Percentiles rank a stretch among this genome's conserved stretches.
Evolutionary conservation across 2,113 vertebrate species (phyloP).

Genomic region (Melanerpes aurifrons): DNA sequence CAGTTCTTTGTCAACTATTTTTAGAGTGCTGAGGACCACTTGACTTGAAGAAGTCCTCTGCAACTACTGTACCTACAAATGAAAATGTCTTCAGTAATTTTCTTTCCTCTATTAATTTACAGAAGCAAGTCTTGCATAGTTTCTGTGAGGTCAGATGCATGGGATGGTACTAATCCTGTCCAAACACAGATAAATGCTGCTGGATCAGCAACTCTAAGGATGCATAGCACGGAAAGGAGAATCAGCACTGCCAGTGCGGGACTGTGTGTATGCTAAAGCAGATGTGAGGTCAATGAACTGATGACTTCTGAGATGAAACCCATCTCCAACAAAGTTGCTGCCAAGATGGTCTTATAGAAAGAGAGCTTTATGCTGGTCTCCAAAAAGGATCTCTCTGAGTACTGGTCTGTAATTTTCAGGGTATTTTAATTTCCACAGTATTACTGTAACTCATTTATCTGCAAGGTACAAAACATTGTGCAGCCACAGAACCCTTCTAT

Average conservation of each 20-base stretch:
- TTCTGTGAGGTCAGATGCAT: not conserved
- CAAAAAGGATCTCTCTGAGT: not conserved
- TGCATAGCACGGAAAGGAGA: not conserved
- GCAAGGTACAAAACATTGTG: not conserved
- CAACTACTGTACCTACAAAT: not conserved
- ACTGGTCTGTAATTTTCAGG: not conserved
- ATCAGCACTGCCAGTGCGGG: not conserved
- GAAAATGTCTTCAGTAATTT: not conserved
- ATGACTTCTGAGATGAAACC: not conserved
- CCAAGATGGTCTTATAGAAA: not conserved
- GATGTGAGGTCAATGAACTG: not conserved
- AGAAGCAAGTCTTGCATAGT: not conserved
- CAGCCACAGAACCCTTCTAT: not conserved
- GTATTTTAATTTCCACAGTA: not conserved
- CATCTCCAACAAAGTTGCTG: not conserved
- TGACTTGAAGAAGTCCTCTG: not conserved
- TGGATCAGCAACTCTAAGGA: not conserved
- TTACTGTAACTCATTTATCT: not conserved
- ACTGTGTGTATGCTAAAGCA: fast-evolving
- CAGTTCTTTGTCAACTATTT: not conserved
- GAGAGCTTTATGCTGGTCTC: not conserved
- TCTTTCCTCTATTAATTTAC: not conserved
- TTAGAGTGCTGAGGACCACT: not conserved
- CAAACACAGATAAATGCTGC: not conserved
- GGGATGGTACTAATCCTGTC: not conserved